Evolutionary conservation across 1,140 invertebrate species (phyloP), one percentile per base, ranked within the genome.

Genomic region (Anagrus nilaparvatae): DNA sequence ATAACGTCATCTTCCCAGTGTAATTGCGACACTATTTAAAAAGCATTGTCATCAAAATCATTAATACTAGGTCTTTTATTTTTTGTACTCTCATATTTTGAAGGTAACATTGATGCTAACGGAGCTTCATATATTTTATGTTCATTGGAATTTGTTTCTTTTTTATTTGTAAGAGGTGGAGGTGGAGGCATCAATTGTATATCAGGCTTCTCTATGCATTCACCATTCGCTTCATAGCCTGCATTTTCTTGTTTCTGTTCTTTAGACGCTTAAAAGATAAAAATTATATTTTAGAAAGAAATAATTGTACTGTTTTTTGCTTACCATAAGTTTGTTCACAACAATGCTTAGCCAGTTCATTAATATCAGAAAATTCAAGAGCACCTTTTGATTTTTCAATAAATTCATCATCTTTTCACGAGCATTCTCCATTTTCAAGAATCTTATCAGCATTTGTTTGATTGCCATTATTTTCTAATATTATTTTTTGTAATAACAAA

Each of bases 1-100:
- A 99, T 92, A 14, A 99, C 87, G 55, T 98, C 91, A 62, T 97
- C 90, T 66, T 98, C 95, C 96, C 95, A 99, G 56, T 87, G 84
- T 36, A 89, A 62, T 61, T 97, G 92, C 0, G 90, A 91, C 0
- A 96, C 86, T 91, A 97, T 96, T 20, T 93, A 74, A 65, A 85
- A 97, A 0, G 87, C 79, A 63, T 96, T 91, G 50, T 94, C 90
- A 1, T 86, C 79, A 57, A 82, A 82, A 5, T 65, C 47, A 5
- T 57, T 54, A 44, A 48, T 21, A 35, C 25, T 29, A 59, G 50
- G 14, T 29, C 16, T 7, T 35, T 25, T 29, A 51, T 47, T 40
- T 54, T 50, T 37, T 56, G 49, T 18, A 35, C 32, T 81, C 6
- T 82, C 82, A 70, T 96, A 94, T 70, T 96, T 95, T 1, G 87